Evolutionary conservation across 2,888 invertebrate species (phyloP).

Genomic region (Hirtodrosophila confusa): DNA sequence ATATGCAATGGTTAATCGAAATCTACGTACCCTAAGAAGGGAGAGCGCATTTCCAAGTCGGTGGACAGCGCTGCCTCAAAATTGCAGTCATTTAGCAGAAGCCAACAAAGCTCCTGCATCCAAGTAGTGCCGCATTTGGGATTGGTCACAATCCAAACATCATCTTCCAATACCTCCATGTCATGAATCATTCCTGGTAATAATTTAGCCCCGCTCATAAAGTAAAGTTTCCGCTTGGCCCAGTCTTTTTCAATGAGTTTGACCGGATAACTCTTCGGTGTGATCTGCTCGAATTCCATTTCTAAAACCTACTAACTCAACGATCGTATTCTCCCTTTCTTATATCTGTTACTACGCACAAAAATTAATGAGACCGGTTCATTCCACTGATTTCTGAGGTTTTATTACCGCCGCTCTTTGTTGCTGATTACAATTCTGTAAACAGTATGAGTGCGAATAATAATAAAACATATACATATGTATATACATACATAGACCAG

Average conservation of each 20-base stretch:
- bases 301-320: conserved; percentile 11
- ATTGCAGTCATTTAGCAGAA: conserved; percentile 76
- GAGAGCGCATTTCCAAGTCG: conserved; percentile 64
- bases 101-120: conserved; percentile 81
- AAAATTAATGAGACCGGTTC: too few species aligned
- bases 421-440: too few species aligned
- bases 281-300: conserved; percentile 52
- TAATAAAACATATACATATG: too few species aligned
- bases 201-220: conserved; percentile 5
- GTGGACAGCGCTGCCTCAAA: conserved; percentile 66
- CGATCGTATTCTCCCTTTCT: background rate
- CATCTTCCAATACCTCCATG: conserved; percentile 71
- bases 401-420: too few species aligned
- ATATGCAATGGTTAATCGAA: fast-evolving
- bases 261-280: conserved; percentile 50
- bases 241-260: conserved; percentile 61
- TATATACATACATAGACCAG: too few species aligned
- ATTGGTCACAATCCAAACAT: conserved; percentile 80
- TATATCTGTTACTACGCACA: too few species aligned
- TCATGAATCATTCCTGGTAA: conserved; percentile 60
- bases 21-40: conserved; percentile 71
- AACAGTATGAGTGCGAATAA: too few species aligned
- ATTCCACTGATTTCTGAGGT: too few species aligned
- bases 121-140: conserved; percentile 81
- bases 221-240: conserved; percentile 51